Base-by-base conservation (phyloP, 1,140 invertebrate species). In the Pachypsylla venusta region DNA sequence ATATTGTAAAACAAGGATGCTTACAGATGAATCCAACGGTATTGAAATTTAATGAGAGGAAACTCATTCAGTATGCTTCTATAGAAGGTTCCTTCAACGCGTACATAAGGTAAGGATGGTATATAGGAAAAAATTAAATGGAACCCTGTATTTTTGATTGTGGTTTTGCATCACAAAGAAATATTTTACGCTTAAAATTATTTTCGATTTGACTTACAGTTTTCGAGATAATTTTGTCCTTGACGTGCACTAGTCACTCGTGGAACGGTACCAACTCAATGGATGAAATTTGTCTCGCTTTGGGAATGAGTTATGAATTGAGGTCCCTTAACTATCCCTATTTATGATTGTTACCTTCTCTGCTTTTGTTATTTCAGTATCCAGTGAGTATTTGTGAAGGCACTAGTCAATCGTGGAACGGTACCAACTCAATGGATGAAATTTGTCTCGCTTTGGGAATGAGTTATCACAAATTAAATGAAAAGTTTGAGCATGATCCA, bases 31-130 rank as follows among this genome's bases (percentile, higher is more conserved):
- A 85, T 73, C 87, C 87, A 10, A 79, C 84, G 61, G 77, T 78
- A 59, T 71, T 88, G 58, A 71, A 77, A 60, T 84, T 91, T 60
- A 85, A 91, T 66, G 84, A 91, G 64, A 74, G 88, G n/a, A 85
- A 83, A 65, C 76, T 97, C n/a, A 81, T 96, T 1, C 85, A 91
- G 67, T 96, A 93, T 76, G 91, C 91, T 1, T 71, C 93, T 28
- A 79, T 94, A 57, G 84, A 94, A 69, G 85, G 84, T 74, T 94
- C 14, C 84, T 96, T 60, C 78, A 87, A 40, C 79, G 89, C 64
- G 78, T 96, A 4, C 83, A 91, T 61, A 88, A 89, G 69, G 83
- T 76, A 64, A 57, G 57, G 30, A n/a, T n/a, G n/a, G n/a, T n/a
- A n/a, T n/a, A n/a, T n/a, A n/a, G n/a, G n/a, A n/a, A n/a, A n/a